Conservation (phyloP, 2,113 vertebrate species). For the Podocnemis expansa region DNA sequence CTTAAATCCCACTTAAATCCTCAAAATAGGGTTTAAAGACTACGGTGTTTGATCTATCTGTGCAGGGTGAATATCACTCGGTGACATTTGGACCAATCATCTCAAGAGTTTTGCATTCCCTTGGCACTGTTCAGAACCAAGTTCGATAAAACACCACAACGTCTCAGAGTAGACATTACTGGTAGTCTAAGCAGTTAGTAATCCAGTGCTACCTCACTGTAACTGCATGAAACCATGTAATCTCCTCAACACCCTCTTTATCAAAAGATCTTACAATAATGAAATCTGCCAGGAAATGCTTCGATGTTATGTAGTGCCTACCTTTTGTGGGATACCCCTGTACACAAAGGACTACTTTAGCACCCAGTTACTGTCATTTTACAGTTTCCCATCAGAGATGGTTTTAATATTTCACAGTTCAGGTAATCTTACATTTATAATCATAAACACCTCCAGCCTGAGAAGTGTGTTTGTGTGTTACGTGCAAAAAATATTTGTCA, state of each 20-base stretch:
- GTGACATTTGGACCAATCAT: not conserved
- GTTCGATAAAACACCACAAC: not conserved
- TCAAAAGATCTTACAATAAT: not conserved
- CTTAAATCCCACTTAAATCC: not conserved
- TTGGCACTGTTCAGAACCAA: not conserved
- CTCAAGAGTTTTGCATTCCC: not conserved
- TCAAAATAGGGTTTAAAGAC: not conserved
- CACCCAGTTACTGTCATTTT: constrained; percentile 26
- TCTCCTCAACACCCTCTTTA: constrained; percentile 19
- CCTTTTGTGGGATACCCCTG: constrained; percentile 24
- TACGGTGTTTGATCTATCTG: not conserved
- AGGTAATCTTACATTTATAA: constrained; percentile 17
- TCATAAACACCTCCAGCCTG: not conserved
- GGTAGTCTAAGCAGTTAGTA: not conserved
- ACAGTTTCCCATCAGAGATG: constrained; percentile 41
- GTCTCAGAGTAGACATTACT: not conserved
- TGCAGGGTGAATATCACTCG: not conserved
- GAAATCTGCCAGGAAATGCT: constrained; percentile 38
- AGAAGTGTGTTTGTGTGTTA: not conserved
- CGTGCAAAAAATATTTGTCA: constrained; percentile 9
- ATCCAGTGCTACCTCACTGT: not conserved
- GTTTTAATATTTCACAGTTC: constrained; percentile 11
- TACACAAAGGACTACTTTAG: constrained; percentile 3
- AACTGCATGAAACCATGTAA: not conserved
- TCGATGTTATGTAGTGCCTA: not conserved